A percentile compares a stretch with the other conserved stretches of the same genome.
Evolutionary conservation across 2,797 vertebrate genomes (phyloP).

Genomic region (Rhodeus uyekii): DNA sequence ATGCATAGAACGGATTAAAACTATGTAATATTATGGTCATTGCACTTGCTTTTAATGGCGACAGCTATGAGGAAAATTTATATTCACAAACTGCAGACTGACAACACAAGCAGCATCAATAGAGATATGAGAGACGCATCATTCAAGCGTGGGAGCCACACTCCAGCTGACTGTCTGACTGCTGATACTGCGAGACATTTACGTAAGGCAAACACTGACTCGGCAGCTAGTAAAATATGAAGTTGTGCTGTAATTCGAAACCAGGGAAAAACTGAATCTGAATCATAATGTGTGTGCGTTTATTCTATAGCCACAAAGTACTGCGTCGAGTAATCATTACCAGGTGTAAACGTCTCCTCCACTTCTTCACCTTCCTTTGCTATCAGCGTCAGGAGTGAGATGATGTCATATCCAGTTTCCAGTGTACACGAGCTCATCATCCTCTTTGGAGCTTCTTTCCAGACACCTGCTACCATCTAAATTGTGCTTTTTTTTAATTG

Average conservation of each 20-base stretch:
- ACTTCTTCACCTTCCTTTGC: neutral
- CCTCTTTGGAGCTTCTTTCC: conserved; percentile 26
- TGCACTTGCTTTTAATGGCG: neutral
- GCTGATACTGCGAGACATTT: neutral
- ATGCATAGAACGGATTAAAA: neutral
- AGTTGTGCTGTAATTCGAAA: neutral
- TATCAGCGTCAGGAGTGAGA: conserved; percentile 22
- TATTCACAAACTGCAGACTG: conserved; percentile 15
- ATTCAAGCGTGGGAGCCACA: conserved; percentile 5
- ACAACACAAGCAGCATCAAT: conserved; percentile 13
- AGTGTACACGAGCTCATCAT: neutral
- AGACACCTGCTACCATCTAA: conserved; percentile 46
- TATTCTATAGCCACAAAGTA: neutral
- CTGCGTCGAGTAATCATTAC: neutral
- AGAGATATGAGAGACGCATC: neutral
- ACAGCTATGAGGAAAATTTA: neutral
- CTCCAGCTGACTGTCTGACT: conserved; percentile 19
- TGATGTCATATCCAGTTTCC: conserved; percentile 24
- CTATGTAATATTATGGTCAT: neutral
- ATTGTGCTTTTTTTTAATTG: conserved; percentile 51
- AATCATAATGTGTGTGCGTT: neutral
- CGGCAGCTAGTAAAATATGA: neutral
- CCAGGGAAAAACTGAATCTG: neutral
- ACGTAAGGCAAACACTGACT: conserved; percentile 9
- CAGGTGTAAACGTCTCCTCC: conserved; percentile 4